Evolutionary conservation across 2,888 invertebrate genomes (phyloP), one percentile per base, ranked within the genome.

Genomic region (Drosophila yooni): DNA sequence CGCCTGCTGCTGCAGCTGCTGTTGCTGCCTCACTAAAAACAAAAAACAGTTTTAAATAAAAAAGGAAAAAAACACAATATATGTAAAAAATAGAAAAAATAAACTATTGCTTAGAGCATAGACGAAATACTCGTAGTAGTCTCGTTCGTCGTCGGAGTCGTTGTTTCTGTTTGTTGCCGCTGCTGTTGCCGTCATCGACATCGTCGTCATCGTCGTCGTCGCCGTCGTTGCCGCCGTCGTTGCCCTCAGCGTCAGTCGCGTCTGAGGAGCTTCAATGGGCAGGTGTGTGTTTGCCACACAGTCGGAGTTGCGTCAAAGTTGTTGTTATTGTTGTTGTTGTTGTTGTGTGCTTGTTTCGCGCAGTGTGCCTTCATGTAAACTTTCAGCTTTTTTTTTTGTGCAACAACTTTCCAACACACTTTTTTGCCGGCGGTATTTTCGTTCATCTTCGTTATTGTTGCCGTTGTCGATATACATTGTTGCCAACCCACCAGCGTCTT

Each of bases 261-360:
- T 91, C 92, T 90, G 90, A 90, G 92, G 91, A 91, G 92, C 92
- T 92, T 93, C 89, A 92, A 92, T 91, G 91, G 91, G 92, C 90
- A 88, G 90, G 86, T 90, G 90, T 88, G 87, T 86, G 88, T 83
- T 57, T 57, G 82, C 68, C 81, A 77, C 77, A 76, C 81, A 81
- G 81, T 79, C 77, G 81, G 81, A 78, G 77, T 78, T 77, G 81
- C 78, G 80, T 33, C 79, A 79, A 79, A 74, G 36, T 79, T 70
- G 43, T 75, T 51, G 75, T 64, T 63, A 31, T 64, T 61, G n/a
- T 58, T 51, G 15, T 38, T 40, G 15, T 38, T 40, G 21, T 33
- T 40, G 15, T 52, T 52, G 40, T 73, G 63, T 50, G 70, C 52
- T 56, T 43, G 40, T 71, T 27, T 43, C 40, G 56, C 50, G 59